Base-by-base conservation (phyloP, 2,113 vertebrate genomes). In the Periophthalmus modestus region DNA sequence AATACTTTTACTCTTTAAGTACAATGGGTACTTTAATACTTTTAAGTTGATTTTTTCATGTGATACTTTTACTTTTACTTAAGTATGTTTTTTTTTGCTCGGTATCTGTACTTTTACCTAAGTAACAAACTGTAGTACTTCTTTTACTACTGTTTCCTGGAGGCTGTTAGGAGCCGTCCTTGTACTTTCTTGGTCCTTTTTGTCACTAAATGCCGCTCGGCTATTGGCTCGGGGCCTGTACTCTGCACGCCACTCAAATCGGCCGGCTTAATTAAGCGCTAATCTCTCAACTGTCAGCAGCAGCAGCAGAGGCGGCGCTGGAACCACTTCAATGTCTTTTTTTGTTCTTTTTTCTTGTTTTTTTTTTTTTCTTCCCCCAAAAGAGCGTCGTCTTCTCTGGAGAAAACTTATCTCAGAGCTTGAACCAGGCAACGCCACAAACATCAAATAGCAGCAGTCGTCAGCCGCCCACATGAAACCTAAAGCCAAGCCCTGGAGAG, bases 241-340 rank as follows among this genome's bases (percentile, higher is more conserved):
- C 75, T 70, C 81, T 6, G 28, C 82, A 59, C 65, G 88, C 84
- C 84, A 80, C 67, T 88, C 85, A 89, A 83, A 67, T 85, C 80
- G 75, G 74, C 87, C 12, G 80, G 85, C 78, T 88, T 82, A 87
- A 91, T 89, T 84, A 89, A 89, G 86, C 87, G 83, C 87, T 90
- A 90, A 91, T 89, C 86, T 88, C 69, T 84, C 82, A 83, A 74
- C 71, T 82, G 87, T 87, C 86, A 82, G 81, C 80, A 82, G 89
- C 81, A 81, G 81, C 80, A 82, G 89, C 81, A 66, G 77, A 89
- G 88, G 84, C 83, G 80, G 80, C 75, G 78, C 76, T 89, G 87
- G 85, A 91, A 77, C 33, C 62, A 87, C 85, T 88, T 89, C 87
- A 88, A 80, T 85, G 83, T 85, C 69, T 61, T 62, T 15, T 18